Conservation (phyloP, 2,888 invertebrate species). For the Cerastoderma edule region DNA sequence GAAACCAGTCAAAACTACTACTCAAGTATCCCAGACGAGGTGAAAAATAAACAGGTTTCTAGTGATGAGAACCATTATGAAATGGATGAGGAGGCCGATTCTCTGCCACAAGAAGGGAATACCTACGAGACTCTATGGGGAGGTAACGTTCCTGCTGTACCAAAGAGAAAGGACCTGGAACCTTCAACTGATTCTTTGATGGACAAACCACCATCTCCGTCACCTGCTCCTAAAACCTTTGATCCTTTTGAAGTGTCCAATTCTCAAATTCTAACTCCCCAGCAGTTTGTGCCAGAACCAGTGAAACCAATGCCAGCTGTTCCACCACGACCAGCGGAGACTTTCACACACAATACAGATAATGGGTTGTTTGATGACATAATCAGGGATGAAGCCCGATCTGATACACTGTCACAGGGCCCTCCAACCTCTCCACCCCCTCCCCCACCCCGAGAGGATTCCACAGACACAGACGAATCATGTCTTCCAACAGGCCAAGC, state of each 20-base stretch:
- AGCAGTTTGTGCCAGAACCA: constrained; percentile 35
- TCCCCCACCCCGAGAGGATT: constrained; percentile 52
- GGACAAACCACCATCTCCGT: constrained; percentile 64
- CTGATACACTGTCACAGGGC: constrained; percentile 51
- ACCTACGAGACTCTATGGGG: constrained; percentile 36
- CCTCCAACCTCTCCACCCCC: constrained; percentile 50
- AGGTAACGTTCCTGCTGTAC: constrained; percentile 40
- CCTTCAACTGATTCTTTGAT: constrained; percentile 39
- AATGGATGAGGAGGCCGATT: neutral
- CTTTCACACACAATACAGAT: constrained; percentile 18
- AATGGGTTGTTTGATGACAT: constrained; percentile 18
- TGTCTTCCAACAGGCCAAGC: constrained; percentile 27
- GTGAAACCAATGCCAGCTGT: constrained; percentile 31
- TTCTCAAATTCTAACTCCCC: constrained; percentile 48
- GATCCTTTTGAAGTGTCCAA: constrained; percentile 73
- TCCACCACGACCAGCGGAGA: constrained; percentile 45
- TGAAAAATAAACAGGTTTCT: constrained; percentile 8
- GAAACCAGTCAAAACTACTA: constrained; percentile 54
- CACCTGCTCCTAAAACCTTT: constrained; percentile 6
- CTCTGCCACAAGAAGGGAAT: neutral
- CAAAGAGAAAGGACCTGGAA: constrained; percentile 43
- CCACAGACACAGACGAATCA: neutral
- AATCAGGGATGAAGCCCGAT: constrained; percentile 4
- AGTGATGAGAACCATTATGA: neutral
- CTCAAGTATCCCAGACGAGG: constrained; percentile 28